Base-by-base conservation (phyloP, 2,797 vertebrate species). In the Leucoraja ocellata region DNA sequence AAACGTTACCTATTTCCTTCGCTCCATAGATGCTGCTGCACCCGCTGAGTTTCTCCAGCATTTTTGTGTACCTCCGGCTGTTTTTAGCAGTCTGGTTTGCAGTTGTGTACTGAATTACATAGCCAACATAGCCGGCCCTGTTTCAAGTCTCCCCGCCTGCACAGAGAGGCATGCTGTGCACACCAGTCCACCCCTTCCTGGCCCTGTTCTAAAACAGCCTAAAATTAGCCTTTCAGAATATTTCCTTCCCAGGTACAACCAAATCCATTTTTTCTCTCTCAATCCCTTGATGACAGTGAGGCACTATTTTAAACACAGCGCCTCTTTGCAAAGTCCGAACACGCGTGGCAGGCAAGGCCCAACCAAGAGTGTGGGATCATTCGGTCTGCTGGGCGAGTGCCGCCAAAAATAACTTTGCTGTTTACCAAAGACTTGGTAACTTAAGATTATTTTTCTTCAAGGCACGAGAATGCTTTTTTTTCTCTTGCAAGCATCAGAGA, bases 361-460 rank as follows among this genome's bases (percentile, higher is more conserved):
- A 32, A 88, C n/a, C 9, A 18, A 88, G 14, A 88, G 61, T n/a
- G 84, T 32, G 63, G n/a, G 61, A 65, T 88, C 61, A 16, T n/a
- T 7, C 36, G 84, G 84, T 14, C 61, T 63, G 21, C 61, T 21
- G 63, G 68, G 4, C 61, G 25, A 88, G n/a, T n/a, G 61, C 84
- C 65, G 84, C 84, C 84, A 88, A 88, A 88, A 88, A 88, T 68
- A 88, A 88, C 84, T 88, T 88, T 88, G 61, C 68, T 68, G 84
- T 88, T 88, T 68, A 88, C 84, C n/a, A 68, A 88, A 88, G 68
- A 32, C 84, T 88, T 68, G 65, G 84, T 88, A 88, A 88, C 68
- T 88, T 63, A 88, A 88, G 84, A 88, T 88, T 88, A 10, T 88
- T 88, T 88, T 68, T 86, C 83, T 86, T 88, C n/a, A 88, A 68